Evolutionary conservation across 53 echinoderm and acorn worm species (phyloP), one percentile per base, ranked within the genome.

Genomic region (Temnopleurus reevesii): DNA sequence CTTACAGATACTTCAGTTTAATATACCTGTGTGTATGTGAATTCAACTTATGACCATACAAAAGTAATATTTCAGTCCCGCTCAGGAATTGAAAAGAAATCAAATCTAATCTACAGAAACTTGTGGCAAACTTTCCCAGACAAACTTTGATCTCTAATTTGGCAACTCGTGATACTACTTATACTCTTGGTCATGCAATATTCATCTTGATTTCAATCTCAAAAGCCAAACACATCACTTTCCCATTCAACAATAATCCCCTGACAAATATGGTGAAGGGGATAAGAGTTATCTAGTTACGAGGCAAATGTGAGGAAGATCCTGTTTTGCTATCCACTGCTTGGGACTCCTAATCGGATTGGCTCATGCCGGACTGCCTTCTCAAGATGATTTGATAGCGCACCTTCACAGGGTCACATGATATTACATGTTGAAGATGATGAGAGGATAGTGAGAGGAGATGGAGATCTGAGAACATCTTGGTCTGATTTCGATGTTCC

Each of bases 191-290:
- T 28, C 79, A 49, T 79, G 79, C 46, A 79, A 79, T 79, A 79
- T 79, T 79, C 79, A 79, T 79, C 79, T 79, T 79, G n/a, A n/a
- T 71, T 79, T 28, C 27, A 21, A 79, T 49, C 49, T 79, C 79
- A 79, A 79, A 79, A 79, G 47, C 49, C 79, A 79, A 79, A 79
- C 79, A 79, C 79, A 79, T 79, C 79, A 49, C 79, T 79, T 47
- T 79, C 79, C 79, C 79, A 79, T 79, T 79, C 79, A 26, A 46
- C 1, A 41, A 79, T 79, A 79, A 79, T 79, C 79, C 79, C 79
- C 25, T 47, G 26, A 41, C 79, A 79, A 79, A 79, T 79, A 79
- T 49, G 79, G 79, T 79, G 79, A 79, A 79, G 79, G 79, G 79
- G 79, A 79, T 79, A 46, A 79, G 26, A 49, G 79, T 79, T 79